phyloP scores from a whole-genome alignment of 2,113 vertebrate species.

The Raphicerus campestris region DNA sequence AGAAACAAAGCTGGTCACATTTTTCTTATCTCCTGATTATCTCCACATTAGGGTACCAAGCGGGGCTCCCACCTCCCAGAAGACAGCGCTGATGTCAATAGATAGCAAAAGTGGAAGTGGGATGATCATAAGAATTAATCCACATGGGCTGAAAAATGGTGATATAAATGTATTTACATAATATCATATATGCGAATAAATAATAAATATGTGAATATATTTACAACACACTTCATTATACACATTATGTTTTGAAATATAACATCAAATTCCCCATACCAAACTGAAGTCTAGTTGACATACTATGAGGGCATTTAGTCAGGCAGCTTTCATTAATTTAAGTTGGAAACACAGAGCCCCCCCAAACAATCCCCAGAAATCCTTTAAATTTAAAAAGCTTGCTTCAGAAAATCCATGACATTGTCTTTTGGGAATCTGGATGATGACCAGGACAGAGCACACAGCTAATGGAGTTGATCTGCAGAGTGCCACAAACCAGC shows the following conservation, averaged over 20 bases:
- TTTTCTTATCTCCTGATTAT: constrained; percentile 64
- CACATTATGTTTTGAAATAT: constrained; percentile 44
- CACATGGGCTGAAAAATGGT: background rate
- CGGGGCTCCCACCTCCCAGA: constrained; percentile 29
- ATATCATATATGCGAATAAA: background rate
- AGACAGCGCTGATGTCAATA: constrained; percentile 28
- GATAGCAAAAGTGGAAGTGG: constrained; percentile 20
- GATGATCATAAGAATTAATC: background rate
- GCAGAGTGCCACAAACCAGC: background rate
- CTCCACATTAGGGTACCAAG: background rate
- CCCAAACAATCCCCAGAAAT: constrained; percentile 46
- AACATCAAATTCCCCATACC: constrained; percentile 59
- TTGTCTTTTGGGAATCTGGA: constrained; percentile 28
- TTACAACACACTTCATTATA: background rate
- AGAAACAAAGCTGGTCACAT: constrained; percentile 64
- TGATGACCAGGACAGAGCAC: constrained; percentile 33
- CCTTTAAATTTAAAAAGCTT: constrained; percentile 33
- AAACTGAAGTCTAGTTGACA: background rate
- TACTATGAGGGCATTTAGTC: constrained; percentile 45
- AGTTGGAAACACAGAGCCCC: constrained; percentile 38
- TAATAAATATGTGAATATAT: background rate
- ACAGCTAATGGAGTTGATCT: background rate
- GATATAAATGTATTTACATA: background rate
- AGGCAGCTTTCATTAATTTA: constrained; percentile 42
- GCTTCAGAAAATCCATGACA: background rate